Evolutionary conservation across 2,113 vertebrate genomes (phyloP).

Genomic region (Baryphthengus martii): DNA sequence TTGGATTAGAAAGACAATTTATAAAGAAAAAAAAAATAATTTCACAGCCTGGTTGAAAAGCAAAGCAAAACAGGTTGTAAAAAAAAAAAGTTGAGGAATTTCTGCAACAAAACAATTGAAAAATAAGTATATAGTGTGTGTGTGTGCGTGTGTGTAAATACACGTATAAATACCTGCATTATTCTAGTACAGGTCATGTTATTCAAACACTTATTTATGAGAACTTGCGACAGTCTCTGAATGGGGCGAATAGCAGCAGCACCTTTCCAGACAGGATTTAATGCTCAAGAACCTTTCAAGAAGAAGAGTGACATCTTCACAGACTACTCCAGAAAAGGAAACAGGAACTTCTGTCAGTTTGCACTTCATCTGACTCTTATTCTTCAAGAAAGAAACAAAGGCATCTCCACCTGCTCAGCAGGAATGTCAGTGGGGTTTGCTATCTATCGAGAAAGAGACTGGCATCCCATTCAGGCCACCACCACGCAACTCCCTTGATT

Average conservation of each 20-base stretch:
- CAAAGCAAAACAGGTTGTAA: neutral
- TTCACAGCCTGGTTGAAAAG: neutral
- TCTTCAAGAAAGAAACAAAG: neutral
- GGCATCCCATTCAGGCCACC: neutral
- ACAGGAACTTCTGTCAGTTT: neutral
- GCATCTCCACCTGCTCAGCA: neutral
- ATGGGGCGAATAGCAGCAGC: neutral
- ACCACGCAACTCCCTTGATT: neutral
- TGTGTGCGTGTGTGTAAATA: neutral
- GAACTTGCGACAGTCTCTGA: neutral
- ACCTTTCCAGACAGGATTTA: neutral
- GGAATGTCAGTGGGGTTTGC: neutral
- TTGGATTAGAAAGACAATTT: neutral
- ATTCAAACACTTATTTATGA: neutral
- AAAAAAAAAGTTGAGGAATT: neutral
- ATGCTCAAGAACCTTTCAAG: neutral
- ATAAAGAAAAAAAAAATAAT: neutral
- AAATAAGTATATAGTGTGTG: neutral
- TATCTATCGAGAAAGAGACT: neutral
- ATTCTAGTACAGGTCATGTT: neutral
- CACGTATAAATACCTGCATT: neutral
- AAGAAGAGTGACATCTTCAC: neutral
- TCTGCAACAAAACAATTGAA: neutral
- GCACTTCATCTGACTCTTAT: neutral
- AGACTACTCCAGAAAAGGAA: neutral